Evolutionary conservation across 2,113 vertebrate genomes (phyloP), one percentile per base, ranked within the genome.

Genomic region (Sprattus sprattus): DNA sequence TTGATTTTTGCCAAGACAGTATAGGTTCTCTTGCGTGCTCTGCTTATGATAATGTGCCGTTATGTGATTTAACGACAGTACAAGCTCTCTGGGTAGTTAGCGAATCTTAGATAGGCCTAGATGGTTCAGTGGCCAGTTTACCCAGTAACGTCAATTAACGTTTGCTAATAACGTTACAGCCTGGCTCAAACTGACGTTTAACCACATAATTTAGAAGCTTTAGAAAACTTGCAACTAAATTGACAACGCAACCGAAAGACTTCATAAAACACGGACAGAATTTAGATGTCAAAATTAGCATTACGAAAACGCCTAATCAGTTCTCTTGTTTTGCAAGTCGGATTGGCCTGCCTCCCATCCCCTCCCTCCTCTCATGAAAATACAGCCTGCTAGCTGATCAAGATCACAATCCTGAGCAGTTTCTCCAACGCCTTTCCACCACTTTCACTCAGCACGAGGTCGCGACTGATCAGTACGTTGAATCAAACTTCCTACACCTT

Each of bases 321-420:
- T 78, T 32, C 71, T 32, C 71, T 75, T 75, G 28, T 78, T 78
- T 78, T 78, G 45, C 46, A 7, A 81, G 71, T 85, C 18, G 54
- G 25, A 80, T 85, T 44, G 82, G 87, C 87, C 71, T 64, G 75
- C 47, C 81, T 71, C 54, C 49, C 71, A 50, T 52, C 80, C 83
- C 60, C 88, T 49, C 39, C 28, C n/a, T 25, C 50, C 49, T 82
- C 81, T 52, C 8, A 52, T 67, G 82, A 67, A 78, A 78, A 78
- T 78, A 78, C 28, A 44, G 71, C 71, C 6, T 78, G 71, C 71
- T 32, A 78, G 71, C 71, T 78, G 71, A 39, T 5, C 71, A 39
- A 32, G 71, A 78, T 78, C 28, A 75, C 67, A 78, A 32, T 32
- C 71, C 71, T 18, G 71, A 78, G 25, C 11, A 39, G 71, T 78